phyloP scores from a whole-genome alignment of 2,888 invertebrate genomes.

The Tinea trinotella region DNA sequence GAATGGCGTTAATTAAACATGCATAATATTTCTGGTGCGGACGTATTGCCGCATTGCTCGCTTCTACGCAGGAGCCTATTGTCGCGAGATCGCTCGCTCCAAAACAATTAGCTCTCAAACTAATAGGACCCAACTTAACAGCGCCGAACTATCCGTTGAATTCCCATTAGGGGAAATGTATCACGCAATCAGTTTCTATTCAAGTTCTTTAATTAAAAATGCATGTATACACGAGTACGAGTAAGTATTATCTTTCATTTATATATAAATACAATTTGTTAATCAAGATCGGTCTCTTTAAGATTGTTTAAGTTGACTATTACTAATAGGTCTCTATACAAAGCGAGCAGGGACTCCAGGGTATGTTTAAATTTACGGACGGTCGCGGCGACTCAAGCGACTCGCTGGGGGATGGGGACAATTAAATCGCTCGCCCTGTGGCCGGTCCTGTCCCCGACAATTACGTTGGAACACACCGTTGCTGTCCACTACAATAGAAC shows the following conservation, averaged over 20 bases:
- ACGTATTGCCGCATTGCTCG: constrained; percentile 27
- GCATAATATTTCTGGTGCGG: constrained; percentile 59
- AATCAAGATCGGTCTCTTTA: constrained; percentile 13
- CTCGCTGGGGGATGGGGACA: constrained; percentile 7
- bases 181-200: not conserved
- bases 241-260: no score
- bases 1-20: constrained; percentile 65
- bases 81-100: constrained; percentile 24
- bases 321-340: constrained; percentile 13
- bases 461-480: constrained; percentile 1
- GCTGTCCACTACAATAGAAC: constrained; percentile 11
- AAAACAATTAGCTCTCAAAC: constrained; percentile 51
- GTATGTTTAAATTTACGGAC: constrained; percentile 17
- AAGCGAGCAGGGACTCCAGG: not conserved
- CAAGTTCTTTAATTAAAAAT: not conserved
- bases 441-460: constrained; percentile 14
- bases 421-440: constrained; percentile 16
- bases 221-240: not conserved
- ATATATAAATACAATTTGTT: not conserved
- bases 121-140: constrained; percentile 31
- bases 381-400: not conserved
- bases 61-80: constrained; percentile 20
- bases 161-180: not conserved
- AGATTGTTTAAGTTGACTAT: constrained; percentile 1
- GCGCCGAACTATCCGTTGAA: not conserved